These are phyloP conservation scores for Takifugu bimaculatus DNA, from an alignment of 2,113 vertebrate species.

Conservation along the genomic window DNA sequence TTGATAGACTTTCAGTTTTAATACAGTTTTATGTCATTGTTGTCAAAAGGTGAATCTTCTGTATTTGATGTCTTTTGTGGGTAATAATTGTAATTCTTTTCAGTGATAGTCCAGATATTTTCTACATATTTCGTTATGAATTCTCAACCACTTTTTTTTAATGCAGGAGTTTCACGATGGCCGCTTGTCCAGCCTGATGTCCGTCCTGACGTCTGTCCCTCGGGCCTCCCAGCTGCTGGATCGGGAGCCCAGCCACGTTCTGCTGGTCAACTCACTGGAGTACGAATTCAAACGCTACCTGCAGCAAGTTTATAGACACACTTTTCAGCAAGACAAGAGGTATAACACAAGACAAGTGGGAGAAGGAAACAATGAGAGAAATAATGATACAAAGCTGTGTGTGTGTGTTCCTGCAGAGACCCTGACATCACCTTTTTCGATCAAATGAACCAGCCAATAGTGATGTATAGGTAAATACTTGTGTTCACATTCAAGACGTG, in stretches of 20 bases:
- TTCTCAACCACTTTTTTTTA: not conserved
- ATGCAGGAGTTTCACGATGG: constrained; percentile 72
- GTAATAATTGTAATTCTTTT: no score
- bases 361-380: no score
- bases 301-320: constrained; percentile 70
- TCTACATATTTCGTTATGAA: not conserved
- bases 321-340: constrained; percentile 71
- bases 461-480: constrained; percentile 73
- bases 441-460: constrained; percentile 75
- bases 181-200: constrained; percentile 67
- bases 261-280: constrained; percentile 74
- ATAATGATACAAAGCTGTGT: not conserved
- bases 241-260: constrained; percentile 61
- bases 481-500: not conserved
- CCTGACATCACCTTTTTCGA: constrained; percentile 78
- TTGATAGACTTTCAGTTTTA: not conserved
- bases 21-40: not conserved
- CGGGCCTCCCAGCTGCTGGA: constrained; percentile 76
- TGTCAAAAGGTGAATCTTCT: not conserved
- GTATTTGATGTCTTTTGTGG: not conserved
- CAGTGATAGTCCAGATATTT: not conserved
- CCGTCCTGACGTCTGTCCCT: constrained; percentile 70
- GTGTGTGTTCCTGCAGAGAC: constrained; percentile 59
- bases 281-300: constrained; percentile 74
- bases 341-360: constrained; percentile 14